Evolutionary conservation across 2,797 vertebrate species (phyloP).

Genomic region (Trachurus trachurus): DNA sequence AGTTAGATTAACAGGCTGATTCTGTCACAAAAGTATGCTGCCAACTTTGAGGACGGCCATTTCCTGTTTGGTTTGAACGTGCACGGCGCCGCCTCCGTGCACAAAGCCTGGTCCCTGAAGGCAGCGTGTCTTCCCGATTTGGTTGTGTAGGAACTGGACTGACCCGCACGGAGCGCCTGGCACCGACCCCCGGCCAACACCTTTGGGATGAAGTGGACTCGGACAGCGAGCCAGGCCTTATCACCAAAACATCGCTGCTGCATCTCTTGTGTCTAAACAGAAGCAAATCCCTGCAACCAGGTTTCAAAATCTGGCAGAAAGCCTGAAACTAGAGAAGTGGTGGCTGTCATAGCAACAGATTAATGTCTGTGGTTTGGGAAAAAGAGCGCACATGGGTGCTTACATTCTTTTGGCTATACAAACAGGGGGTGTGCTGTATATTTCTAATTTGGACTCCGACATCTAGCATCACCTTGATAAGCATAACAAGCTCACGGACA

Average conservation of each 20-base stretch:
- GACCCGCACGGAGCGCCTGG: neutral
- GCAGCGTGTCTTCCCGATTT: neutral
- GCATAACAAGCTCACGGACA: neutral
- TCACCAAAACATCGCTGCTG: neutral
- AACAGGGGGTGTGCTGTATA: too few relatives aligned
- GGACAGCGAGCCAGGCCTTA: too few relatives aligned
- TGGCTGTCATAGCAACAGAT: neutral
- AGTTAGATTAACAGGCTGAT: neutral
- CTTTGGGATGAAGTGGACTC: neutral
- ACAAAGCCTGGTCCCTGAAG: too few relatives aligned
- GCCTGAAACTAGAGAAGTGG: neutral
- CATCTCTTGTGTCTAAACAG: neutral
- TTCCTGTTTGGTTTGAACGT: too few relatives aligned
- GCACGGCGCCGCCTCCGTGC: too few relatives aligned
- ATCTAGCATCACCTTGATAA: slow-evolving; percentile 47
- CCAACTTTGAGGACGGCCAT: neutral
- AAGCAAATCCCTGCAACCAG: neutral
- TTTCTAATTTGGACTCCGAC: neutral
- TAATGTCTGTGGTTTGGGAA: neutral
- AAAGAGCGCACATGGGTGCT: neutral
- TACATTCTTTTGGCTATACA: neutral
- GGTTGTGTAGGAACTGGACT: neutral
- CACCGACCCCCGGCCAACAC: neutral
- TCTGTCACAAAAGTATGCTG: neutral
- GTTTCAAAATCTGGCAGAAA: neutral